Percentiles rank a stretch among this genome's conserved stretches.
These are phyloP conservation scores for Paralichthys olivaceus DNA, from an alignment of 2,113 vertebrate species.

Conservation along the genomic window DNA sequence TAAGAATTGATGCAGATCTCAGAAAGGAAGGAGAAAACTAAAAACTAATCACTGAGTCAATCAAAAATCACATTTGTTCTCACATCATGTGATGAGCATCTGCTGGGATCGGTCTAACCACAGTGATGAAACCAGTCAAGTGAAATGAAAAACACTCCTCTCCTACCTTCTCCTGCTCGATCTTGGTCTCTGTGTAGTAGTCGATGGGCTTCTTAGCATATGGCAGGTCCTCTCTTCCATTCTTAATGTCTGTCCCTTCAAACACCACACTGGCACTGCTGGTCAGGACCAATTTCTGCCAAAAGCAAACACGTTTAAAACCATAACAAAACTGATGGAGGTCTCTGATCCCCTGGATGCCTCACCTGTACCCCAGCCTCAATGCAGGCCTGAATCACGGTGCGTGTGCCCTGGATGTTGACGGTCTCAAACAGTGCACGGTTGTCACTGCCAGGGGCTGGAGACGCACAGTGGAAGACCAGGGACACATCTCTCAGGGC, in stretches of 20 bases:
- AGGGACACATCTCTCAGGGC: constrained; percentile 87
- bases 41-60: too few relatives aligned
- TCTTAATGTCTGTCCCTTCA: constrained; percentile 93
- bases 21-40: too few relatives aligned
- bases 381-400: constrained; percentile 88
- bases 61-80: background rate
- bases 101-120: background rate
- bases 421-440: constrained; percentile 90
- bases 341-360: background rate
- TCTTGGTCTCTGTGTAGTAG: constrained; percentile 98
- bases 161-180: constrained; percentile 93
- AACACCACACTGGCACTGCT: constrained; percentile 98
- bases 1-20: too few relatives aligned
- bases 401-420: constrained; percentile 90
- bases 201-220: constrained; percentile 94
- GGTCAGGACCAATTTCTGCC: constrained; percentile 93
- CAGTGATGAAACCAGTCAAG: background rate
- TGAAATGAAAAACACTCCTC: background rate
- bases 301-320: constrained; percentile 1
- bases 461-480: constrained; percentile 96
- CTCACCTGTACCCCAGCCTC: constrained; percentile 93
- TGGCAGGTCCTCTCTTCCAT: constrained; percentile 92
- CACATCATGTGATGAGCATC: too few relatives aligned
- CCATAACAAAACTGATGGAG: background rate
- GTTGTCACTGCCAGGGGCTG: constrained; percentile 89